Base-by-base conservation (phyloP, 2,113 vertebrate species). In the Ailurus styani region DNA sequence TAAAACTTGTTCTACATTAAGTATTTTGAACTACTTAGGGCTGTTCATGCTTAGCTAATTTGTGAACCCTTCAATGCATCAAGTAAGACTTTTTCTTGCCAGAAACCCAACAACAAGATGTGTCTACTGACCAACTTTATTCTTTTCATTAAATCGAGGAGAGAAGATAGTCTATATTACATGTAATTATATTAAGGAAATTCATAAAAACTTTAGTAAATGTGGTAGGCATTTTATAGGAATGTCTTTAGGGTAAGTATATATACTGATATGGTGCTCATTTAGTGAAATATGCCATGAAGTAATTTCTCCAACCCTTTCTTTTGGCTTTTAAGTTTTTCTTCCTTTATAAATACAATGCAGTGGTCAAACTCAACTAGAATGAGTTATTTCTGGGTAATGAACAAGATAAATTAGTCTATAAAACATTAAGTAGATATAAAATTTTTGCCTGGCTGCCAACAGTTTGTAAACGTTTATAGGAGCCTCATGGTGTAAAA, bases 311-410 rank as follows among this genome's bases (percentile, higher is more conserved):
- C 45, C 34, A 34, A 50, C 50, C 34, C 45, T 96, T 94, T 72
- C 87, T 66, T 21, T 79, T 78, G 68, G 45, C 70, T 91, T 60
- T 96, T 54, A 88, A 79, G 11, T 6, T 77, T 94, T 90, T 78
- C 47, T 77, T 54, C 23, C 83, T 93, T 96, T 91, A 52, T 87
- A 91, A 54, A 88, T 79, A 91, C 91, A 81, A 86, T 93, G n/a
- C 34, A 87, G 34, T 83, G 2, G 40, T 89, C 17, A 54, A 84
- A 34, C 29, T 87, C 89, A 95, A 95, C 64, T 84, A 77, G 50
- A 86, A 90, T 79, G 83, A 89, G 87, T 84, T 91, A 60, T 90
- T 96, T 97, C 94, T 90, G 31, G 54, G n/a, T 95, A 93, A 96
- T 72, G 55, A 83, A 87, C 15, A 87, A 95, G 95, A 95, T 82